A percentile compares a stretch with the other conserved stretches of the same genome.
Conservation (phyloP, 2,888 invertebrate species). For the Drosophila subsilvestris region DNA sequence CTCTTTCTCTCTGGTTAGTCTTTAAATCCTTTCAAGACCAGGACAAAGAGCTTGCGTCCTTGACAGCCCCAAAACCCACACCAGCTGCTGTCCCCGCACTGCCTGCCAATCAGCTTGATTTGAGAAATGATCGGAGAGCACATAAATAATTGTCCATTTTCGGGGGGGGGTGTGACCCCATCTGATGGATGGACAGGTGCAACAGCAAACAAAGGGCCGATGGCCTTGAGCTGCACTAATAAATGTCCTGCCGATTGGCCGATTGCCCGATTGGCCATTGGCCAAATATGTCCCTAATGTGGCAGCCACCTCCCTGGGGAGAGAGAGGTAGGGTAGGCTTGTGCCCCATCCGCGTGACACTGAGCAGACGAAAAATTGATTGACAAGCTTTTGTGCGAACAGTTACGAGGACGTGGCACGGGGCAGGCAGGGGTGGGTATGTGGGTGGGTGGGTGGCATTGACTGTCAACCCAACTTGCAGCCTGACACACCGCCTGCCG, state of each 20-base stretch:
- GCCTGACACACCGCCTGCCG: constrained; percentile 28
- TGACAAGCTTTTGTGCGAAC: constrained; percentile 67
- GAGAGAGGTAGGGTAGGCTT: neutral
- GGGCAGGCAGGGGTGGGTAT: constrained; percentile 4
- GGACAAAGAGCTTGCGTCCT: constrained; percentile 26
- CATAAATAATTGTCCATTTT: constrained; percentile 69
- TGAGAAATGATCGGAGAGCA: constrained; percentile 67
- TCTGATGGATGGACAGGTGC: constrained; percentile 43
- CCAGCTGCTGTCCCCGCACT: too few relatives aligned
- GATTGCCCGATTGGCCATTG: constrained; percentile 41
- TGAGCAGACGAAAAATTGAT: constrained; percentile 73
- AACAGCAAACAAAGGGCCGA: constrained; percentile 41
- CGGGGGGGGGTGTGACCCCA: constrained; percentile 14
- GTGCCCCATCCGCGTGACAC: constrained; percentile 18
- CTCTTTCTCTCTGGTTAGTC: neutral
- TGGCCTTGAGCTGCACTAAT: constrained; percentile 74
- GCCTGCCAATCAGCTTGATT: constrained; percentile 18
- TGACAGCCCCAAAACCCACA: neutral
- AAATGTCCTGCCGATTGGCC: constrained; percentile 70
- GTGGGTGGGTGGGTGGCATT: constrained; percentile 35
- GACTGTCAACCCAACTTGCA: constrained; percentile 40
- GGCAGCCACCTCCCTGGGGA: constrained; percentile 15
- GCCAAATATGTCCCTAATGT: constrained; percentile 69
- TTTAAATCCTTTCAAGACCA: constrained; percentile 26
- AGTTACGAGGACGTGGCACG: neutral